Evolutionary conservation across 1,140 invertebrate genomes (phyloP).

Genomic region (Aphis gossypii): DNA sequence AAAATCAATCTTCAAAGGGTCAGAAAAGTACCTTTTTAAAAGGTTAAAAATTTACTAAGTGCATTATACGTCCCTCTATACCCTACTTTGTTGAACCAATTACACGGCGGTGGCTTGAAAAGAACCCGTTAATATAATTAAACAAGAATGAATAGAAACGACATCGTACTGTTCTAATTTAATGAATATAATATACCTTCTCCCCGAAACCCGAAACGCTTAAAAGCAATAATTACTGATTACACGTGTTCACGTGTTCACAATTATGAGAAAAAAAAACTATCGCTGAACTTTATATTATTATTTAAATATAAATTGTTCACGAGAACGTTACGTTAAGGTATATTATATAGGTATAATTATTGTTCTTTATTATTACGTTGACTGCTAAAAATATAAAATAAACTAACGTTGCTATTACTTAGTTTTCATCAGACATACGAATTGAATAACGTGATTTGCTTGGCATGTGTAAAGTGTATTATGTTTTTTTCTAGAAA

Average conservation of each 20-base stretch:
- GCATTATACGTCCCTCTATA: not conserved
- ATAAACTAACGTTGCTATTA: not conserved
- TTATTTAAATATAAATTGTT: not conserved
- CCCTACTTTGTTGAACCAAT: not conserved
- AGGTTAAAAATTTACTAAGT: not conserved
- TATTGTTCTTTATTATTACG: not conserved
- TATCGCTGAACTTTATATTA: not conserved
- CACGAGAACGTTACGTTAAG: too few species aligned
- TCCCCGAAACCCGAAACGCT: not conserved
- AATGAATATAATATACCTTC: not conserved
- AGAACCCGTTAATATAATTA: not conserved
- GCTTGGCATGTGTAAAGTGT: not conserved
- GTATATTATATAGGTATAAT: not conserved
- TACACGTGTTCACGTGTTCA: not conserved
- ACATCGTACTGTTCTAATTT: not conserved
- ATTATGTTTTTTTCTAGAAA: not conserved
- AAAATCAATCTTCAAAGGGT: slow-evolving; percentile 15
- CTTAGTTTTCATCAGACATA: not conserved
- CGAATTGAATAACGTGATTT: not conserved
- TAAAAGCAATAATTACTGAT: not conserved
- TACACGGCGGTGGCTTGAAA: not conserved
- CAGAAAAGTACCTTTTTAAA: not conserved
- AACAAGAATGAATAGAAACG: not conserved
- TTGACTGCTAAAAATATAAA: not conserved
- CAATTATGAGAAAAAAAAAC: not conserved